Evolutionary conservation across 2,797 vertebrate species (phyloP), one percentile per base, ranked within the genome.

Genomic region (Podargus strigoides): DNA sequence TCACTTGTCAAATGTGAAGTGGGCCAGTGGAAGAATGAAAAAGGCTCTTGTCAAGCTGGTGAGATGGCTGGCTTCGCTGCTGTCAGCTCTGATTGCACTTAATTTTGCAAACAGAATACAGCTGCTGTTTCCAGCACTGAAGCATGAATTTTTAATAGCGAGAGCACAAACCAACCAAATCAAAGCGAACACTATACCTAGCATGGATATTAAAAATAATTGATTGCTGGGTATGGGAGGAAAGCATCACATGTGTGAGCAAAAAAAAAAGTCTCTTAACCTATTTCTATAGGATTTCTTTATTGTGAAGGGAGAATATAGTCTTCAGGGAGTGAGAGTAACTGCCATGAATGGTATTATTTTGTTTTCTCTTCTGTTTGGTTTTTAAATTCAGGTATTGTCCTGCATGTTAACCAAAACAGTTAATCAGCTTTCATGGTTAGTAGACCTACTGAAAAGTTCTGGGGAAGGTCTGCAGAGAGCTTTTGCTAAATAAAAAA

Each of bases 1-100:
- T 98, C 97, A 90, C 97, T 98, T 98, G 97, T 98, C 97, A 94
- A 96, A 96, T 74, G 96, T 96, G 97, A 98, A 98, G 98, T 98
- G 94, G 98, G 98, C 97, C 97, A 94, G 96, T 96, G 93, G 97
- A 96, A 95, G 95, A 94, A 97, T 97, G 91, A 97, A 87, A 97
- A 95, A 94, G 95, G 86, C 92, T 94, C 85, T 95, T 94, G 90
- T 97, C 94, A 95, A 95, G 96, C 92, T 83, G 49, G 53, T 87
- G 86, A 89, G 91, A 82, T 91, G 95, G 94, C 68, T 85, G 85
- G 80, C 67, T 91, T 96, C 28, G 49, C 94, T 92, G 90, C 62
- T 90, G 92, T 96, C 96, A 96, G 87, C 92, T 91, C 89, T 96
- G 97, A 98, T 97, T 97, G 97, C 95, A 94, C 59, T 95, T 93